Conservation (phyloP, 2,888 invertebrate species). For the Tetropium fuscum region DNA sequence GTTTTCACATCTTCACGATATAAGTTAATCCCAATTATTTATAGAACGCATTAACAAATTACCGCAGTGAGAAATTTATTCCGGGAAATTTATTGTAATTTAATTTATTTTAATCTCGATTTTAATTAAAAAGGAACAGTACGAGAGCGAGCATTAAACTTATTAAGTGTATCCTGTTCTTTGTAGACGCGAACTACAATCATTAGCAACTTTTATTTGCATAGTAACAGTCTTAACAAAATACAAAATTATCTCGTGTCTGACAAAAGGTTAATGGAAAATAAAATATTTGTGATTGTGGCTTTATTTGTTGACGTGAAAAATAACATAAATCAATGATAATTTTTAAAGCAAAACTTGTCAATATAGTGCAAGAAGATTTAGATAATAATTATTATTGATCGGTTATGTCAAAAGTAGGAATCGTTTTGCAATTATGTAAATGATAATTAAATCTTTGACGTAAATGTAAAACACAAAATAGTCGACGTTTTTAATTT, state of each 20-base stretch:
- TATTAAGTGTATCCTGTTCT: conserved; percentile 26
- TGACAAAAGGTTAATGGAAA: conserved; percentile 13
- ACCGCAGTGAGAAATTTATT: conserved; percentile 6
- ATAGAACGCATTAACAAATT: conserved; percentile 2
- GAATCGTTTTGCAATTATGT: no score
- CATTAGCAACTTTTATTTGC: conserved; percentile 18
- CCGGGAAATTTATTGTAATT: conserved; percentile 9
- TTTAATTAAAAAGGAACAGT: conserved; percentile 22
- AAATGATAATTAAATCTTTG: no score
- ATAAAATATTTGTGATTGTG: conserved; percentile 9
- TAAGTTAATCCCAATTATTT: conserved; percentile 6
- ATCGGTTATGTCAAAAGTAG: no score
- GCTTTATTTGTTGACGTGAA: neutral
- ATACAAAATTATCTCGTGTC: conserved; percentile 13
- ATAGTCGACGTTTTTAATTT: no score
- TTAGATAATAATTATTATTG: no score
- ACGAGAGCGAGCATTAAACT: conserved; percentile 20
- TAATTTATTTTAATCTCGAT: conserved; percentile 12
- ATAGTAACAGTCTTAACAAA: conserved; percentile 21
- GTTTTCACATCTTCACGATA: conserved; percentile 1
- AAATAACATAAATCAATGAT: neutral
- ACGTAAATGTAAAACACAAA: no score
- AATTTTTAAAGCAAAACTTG: no score
- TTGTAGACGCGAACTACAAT: conserved; percentile 17
- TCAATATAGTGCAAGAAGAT: no score